Evolutionary conservation across 2,888 invertebrate genomes (phyloP).

Genomic region (Platynereis dumerilii): DNA sequence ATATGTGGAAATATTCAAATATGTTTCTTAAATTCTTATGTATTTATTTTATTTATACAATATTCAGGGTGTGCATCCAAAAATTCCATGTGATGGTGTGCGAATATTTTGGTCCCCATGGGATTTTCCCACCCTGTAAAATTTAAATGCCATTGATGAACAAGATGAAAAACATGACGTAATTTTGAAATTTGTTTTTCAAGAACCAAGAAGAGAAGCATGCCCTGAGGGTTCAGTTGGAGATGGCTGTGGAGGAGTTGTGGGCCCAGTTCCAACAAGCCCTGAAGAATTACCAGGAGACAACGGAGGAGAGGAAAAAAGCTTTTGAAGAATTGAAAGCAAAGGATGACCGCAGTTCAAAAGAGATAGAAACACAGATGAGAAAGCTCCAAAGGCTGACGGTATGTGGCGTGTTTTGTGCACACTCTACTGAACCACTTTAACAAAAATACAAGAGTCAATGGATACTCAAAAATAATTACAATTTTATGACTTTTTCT

Average conservation of each 20-base stretch:
- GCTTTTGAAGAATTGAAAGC: conserved; percentile 60
- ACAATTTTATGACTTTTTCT: background rate
- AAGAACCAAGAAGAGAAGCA: conserved; percentile 64
- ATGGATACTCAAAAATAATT: background rate
- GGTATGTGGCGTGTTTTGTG: conserved; percentile 41
- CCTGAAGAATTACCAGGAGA: conserved; percentile 59
- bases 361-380: conserved; percentile 63
- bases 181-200: conserved; percentile 11
- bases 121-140: too few species aligned
- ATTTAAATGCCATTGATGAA: too few species aligned
- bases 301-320: conserved; percentile 60
- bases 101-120: too few species aligned
- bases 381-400: conserved; percentile 60
- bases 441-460: too few species aligned
- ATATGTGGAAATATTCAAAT: too few species aligned
- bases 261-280: conserved; percentile 60
- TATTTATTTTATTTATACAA: too few species aligned
- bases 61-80: too few species aligned
- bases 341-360: conserved; percentile 62
- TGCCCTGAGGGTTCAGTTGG: conserved; percentile 58
- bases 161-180: too few species aligned
- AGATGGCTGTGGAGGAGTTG: conserved; percentile 58
- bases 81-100: too few species aligned
- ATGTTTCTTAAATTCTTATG: too few species aligned
- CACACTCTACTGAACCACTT: background rate